Evolutionary conservation across 1,140 invertebrate species (phyloP), one percentile per base, ranked within the genome.

Genomic region (Oreohelix idahoensis): DNA sequence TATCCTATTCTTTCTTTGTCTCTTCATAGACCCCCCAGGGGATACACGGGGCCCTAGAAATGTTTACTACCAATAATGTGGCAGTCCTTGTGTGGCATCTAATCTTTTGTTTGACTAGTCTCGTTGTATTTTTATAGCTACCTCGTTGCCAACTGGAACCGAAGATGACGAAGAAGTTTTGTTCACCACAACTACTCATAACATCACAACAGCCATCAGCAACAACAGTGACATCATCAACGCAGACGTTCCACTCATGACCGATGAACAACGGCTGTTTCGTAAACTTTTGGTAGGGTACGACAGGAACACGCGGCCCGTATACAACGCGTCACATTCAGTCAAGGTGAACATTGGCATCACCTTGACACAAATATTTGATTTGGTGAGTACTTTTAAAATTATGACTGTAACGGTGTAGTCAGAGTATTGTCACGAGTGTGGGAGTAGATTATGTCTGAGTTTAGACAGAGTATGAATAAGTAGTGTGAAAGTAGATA

Each of bases 321-420:
- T 99, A 90, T 96, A 96, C 92, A 99, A 99, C 95, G 97, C 98
- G 94, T 98, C 97, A 90, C 97, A 99, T 92, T 96, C 97, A 89
- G 96, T 99, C 90, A 95, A 96, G 93, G 96, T 99, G 93, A 97
- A 96, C 93, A 98, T 99, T 94, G 97, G 97, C 91, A 96, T 99
- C 93, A 98, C 97, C 89, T 95, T 99, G 91, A 98, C 98, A 95
- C 98, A 99, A 95, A 98, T 99, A 93, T 99, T 99, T 66, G 79
- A 76, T 35, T 20, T 81, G 74, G 71, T 82, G 39, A 73, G 74
- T 84, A 38, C 29, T 20, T n/a, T n/a, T n/a, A n/a, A n/a, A n/a
- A n/a, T n/a, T n/a, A n/a, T n/a, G n/a, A n/a, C n/a, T n/a, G n/a
- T n/a, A n/a, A n/a, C n/a, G n/a, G n/a, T n/a, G n/a, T n/a, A n/a